Evolutionary conservation across 2,797 vertebrate species (phyloP).

Genomic region (Sebastes minor): DNA sequence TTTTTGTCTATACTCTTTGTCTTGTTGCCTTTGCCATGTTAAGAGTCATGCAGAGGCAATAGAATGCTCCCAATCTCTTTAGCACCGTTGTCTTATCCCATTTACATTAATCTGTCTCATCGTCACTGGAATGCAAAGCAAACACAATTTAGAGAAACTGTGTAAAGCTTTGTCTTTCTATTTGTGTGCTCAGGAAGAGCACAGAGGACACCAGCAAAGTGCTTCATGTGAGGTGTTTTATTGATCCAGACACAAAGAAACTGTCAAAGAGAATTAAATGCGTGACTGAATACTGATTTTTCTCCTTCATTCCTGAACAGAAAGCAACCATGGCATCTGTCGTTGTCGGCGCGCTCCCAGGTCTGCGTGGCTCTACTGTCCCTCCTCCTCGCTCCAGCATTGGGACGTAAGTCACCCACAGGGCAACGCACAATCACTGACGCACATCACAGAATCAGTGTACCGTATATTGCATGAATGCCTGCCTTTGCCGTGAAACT

Average conservation of each 20-base stretch:
- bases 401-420: constrained; percentile 77
- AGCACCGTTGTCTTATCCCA: background rate
- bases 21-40: background rate
- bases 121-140: background rate
- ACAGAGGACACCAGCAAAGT: constrained; percentile 14
- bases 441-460: background rate
- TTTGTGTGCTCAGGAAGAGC: background rate
- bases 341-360: constrained; percentile 14
- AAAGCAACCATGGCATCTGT: constrained; percentile 33
- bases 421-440: background rate
- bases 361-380: constrained; percentile 61
- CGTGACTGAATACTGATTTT: constrained; percentile 35
- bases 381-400: constrained; percentile 62
- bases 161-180: background rate
- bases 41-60: background rate
- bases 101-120: background rate
- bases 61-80: background rate
- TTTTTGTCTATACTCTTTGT: background rate
- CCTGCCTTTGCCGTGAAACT: background rate
- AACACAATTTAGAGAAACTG: background rate
- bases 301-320: constrained; percentile 61
- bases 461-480: background rate
- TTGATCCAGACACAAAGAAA: constrained; percentile 41
- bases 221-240: constrained; percentile 18
- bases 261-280: constrained; percentile 31